Evolutionary conservation across 2,113 vertebrate genomes (phyloP), one percentile per base, ranked within the genome.

Genomic region (Psittacula cyanocephala): DNA sequence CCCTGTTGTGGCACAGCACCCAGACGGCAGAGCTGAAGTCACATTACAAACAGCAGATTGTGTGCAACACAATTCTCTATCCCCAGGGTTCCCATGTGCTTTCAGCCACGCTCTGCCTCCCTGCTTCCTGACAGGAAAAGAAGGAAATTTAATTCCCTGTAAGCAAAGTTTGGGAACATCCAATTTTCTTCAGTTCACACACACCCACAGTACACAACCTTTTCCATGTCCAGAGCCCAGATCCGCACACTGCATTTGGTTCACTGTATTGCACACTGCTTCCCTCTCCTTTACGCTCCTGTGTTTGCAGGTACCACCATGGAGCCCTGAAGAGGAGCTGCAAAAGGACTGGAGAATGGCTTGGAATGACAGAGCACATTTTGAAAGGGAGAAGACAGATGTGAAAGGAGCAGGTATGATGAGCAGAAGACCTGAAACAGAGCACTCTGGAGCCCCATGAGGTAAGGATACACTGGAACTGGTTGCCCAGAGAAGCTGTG

Each of bases 401-500:
- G 2, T 7, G 41, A 77, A 63, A 49, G 6, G 18, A 88, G 22
- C 2, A 0, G 19, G 31, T 35, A 41, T 0, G 0, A 63, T 8
- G 35, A 78, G 37, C 15, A 43, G 29, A 33, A 82, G 31, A 63
- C 43, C 31, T 43, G 53, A 44, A 74, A 33, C 57, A 29, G 52
- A 28, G 13, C 17, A 4, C 53, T 57, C n/a, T 63, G 44, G 43
- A 85, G 17, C 9, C 41, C n/a, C 3, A 0, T 59, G 64, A 93
- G 53, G 41, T 93, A 78, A 7, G 8, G 1, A 3, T 35, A 59
- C 1, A 2, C 57, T n/a, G 22, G 57, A 23, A 59, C 22, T 5
- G 57, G 20, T 1, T n/a, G 57, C 20, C 9, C 22, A 10, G 5
- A 35, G 57, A 35, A 59, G 57, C 57, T 37, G n/a, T n/a, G n/a